phyloP scores from a whole-genome alignment of 2,888 invertebrate genomes.

The Carabus problematicus region DNA sequence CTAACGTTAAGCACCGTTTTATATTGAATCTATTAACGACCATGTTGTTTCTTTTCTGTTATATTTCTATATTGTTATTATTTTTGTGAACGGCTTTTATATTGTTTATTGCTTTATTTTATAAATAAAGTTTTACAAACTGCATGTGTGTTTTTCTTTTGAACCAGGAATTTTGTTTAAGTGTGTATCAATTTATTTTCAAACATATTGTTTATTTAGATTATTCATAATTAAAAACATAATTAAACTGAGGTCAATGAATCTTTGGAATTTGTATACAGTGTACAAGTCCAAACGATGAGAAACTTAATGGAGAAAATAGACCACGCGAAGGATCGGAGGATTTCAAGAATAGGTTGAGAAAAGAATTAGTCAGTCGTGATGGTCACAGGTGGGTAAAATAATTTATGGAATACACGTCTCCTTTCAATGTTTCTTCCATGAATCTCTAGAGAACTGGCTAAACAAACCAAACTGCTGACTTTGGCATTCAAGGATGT shows the following conservation, averaged over 20 bases:
- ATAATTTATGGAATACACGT: no score
- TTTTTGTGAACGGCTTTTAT: conserved; percentile 14
- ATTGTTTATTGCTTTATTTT: neutral
- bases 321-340: conserved; percentile 74
- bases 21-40: no score
- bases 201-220: conserved; percentile 21
- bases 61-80: neutral
- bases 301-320: conserved; percentile 59
- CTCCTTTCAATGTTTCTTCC: no score
- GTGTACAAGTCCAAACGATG: conserved; percentile 52
- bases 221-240: conserved; percentile 6
- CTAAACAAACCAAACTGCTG: conserved; percentile 71
- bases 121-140: conserved; percentile 27
- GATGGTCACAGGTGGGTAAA: conserved; percentile 79
- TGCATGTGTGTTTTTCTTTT: conserved; percentile 5
- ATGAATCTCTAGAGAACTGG: conserved; percentile 64
- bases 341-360: conserved; percentile 80
- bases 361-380: conserved; percentile 84
- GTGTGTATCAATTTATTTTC: neutral
- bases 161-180: neutral
- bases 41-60: no score
- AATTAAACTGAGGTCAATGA: conserved; percentile 19
- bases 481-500: conserved; percentile 72
- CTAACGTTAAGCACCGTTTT: no score
- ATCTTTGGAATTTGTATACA: conserved; percentile 39